phyloP scores from a whole-genome alignment of 1,140 invertebrate species.

The Teleogryllus occipitalis region DNA sequence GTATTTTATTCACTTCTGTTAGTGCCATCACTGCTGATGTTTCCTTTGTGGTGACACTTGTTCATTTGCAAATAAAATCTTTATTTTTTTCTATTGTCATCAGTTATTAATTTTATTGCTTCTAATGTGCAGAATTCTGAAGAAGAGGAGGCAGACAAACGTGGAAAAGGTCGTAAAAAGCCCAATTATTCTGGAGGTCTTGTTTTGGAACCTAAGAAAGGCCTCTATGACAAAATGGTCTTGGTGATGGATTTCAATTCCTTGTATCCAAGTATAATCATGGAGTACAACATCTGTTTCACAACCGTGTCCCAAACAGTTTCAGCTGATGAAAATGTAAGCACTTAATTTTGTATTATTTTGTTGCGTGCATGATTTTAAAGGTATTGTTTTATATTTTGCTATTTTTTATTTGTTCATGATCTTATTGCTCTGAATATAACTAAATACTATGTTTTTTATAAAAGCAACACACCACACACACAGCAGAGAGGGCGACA shows the following conservation, averaged over 20 bases:
- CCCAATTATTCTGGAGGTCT: slow-evolving; percentile 89
- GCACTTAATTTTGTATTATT: neutral
- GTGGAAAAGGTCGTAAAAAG: slow-evolving; percentile 47
- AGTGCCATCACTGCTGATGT: too few species aligned
- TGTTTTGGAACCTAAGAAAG: slow-evolving; percentile 93
- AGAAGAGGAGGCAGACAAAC: neutral
- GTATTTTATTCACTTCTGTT: too few species aligned
- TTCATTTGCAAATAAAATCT: too few species aligned
- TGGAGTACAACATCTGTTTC: slow-evolving; percentile 99
- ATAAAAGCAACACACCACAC: too few species aligned
- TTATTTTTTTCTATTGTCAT: too few species aligned
- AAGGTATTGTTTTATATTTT: neutral
- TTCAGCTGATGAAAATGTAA: neutral
- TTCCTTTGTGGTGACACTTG: too few species aligned
- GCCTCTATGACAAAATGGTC: slow-evolving; percentile 93
- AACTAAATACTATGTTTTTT: neutral
- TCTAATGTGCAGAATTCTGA: too few species aligned
- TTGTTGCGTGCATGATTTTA: neutral
- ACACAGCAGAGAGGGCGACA: too few species aligned
- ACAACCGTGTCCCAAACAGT: slow-evolving; percentile 63
- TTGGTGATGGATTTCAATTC: slow-evolving; percentile 99
- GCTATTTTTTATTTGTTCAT: neutral
- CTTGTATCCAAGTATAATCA: slow-evolving; percentile 98
- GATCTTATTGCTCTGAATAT: neutral
- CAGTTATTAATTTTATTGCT: too few species aligned